phyloP scores from a whole-genome alignment of 2,113 vertebrate species.

The Scomber colias region DNA sequence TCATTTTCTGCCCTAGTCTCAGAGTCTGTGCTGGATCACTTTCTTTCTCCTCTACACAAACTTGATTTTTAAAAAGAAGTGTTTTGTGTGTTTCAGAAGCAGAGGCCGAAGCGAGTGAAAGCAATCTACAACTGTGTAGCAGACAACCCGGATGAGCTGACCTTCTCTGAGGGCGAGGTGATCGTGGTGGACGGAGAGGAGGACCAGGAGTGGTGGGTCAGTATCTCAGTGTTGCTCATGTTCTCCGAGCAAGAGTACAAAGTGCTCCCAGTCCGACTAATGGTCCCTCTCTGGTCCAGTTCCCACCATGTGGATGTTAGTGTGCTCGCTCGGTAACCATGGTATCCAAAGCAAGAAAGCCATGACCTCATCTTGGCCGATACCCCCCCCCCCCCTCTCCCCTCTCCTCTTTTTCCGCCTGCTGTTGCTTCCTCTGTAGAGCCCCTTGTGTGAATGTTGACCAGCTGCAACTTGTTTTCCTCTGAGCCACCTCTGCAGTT shows the following conservation, averaged over 20 bases:
- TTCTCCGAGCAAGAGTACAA: constrained; percentile 6
- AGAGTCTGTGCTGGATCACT: neutral
- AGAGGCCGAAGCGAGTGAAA: constrained; percentile 95
- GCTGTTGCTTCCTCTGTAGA: constrained; percentile 71
- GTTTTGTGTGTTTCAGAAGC: constrained; percentile 84
- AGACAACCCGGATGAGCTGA: constrained; percentile 97
- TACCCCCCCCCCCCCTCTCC: neutral
- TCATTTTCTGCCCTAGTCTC: neutral
- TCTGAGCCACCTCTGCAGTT: constrained; percentile 57
- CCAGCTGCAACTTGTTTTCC: constrained; percentile 79
- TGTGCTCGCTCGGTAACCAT: constrained; percentile 47
- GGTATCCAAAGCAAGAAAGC: constrained; percentile 55
- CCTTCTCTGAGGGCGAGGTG: constrained; percentile 97
- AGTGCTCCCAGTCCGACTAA: constrained; percentile 1
- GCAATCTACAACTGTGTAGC: constrained; percentile 97
- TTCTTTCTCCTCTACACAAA: neutral
- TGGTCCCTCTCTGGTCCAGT: neutral
- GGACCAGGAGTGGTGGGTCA: constrained; percentile 99
- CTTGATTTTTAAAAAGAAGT: neutral
- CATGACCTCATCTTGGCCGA: constrained; percentile 73
- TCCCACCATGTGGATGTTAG: constrained; percentile 34
- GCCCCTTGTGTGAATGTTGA: constrained; percentile 64
- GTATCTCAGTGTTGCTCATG: constrained; percentile 68
- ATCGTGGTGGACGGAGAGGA: constrained; percentile 98
- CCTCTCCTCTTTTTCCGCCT: constrained; percentile 59